Base-by-base conservation (phyloP, 2,888 invertebrate genomes). In the Epinotia demarniana region DNA sequence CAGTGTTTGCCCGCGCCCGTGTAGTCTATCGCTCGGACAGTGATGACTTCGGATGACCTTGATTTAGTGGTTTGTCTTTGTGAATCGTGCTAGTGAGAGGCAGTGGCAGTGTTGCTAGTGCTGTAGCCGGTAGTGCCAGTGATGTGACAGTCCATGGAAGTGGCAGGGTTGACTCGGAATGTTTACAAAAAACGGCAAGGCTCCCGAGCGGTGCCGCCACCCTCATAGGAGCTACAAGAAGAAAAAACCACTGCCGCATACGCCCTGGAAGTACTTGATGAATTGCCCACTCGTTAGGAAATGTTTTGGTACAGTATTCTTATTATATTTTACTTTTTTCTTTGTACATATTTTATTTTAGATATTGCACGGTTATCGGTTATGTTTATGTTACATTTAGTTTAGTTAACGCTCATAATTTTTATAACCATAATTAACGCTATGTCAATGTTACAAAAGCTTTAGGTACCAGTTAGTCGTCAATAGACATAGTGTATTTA, bases 261-360 rank as follows among this genome's bases (percentile, higher is more conserved):
- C 94, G 82, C 94, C 94, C 87, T 94, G 94, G 94, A 94, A 94
- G 87, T 94, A 94, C 93, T 94, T 94, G 94, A 94, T 94, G 94
- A 94, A 93, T 94, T 94, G 94, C 92, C 94, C 94, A 93, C 94
- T 94, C 89, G 93, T 94, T 94, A 94, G 94, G 85, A 94, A 94
- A 94, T 94, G 94, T 90, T 94, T 94, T 89, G 94, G 94, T 94
- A 94, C 83, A 87, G 91, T 94, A 93, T 91, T 90, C 85, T 85
- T 6, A 49, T 84, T 85, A 81, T 81, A 84, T 82, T 79, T 76
- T 80, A 80, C 80, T 81, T 80, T 79, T 67, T 78, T 69, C 18
- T 57, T 72, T 75, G 46, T 69, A 57, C 75, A 53, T 55, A 53
- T 70, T 69, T 61, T 27, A 70, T 39, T 49, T 43, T n/a, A 61